phyloP scores from a whole-genome alignment of 2,797 vertebrate species.

The Anisognathus igniventris region DNA sequence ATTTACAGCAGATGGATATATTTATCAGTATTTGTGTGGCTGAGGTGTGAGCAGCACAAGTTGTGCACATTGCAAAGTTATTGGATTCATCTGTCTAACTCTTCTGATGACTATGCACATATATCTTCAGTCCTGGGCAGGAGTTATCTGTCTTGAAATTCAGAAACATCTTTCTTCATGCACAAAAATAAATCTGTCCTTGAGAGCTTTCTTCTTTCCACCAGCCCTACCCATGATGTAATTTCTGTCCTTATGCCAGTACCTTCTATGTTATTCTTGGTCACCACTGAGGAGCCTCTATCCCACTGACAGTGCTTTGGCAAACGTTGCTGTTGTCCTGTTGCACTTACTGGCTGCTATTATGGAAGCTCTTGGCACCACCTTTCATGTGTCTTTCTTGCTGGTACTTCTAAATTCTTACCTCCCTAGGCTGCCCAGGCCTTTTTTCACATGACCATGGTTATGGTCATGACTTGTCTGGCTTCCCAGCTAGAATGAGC shows the following conservation, averaged over 20 bases:
- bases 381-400: neutral
- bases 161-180: neutral
- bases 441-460: neutral
- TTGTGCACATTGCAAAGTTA: neutral
- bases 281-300: neutral
- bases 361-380: neutral
- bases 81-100: slow-evolving; percentile 5
- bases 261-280: neutral
- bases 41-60: neutral
- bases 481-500: neutral
- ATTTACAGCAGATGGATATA: neutral
- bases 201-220: neutral
- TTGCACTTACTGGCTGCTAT: neutral
- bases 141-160: neutral
- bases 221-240: neutral
- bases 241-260: neutral
- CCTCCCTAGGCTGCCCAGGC: neutral
- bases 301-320: neutral
- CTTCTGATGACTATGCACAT: neutral
- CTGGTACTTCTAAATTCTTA: neutral
- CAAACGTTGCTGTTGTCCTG: neutral
- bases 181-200: neutral
- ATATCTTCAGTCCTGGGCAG: neutral
- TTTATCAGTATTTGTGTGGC: neutral
- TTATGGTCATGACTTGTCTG: neutral